These are phyloP conservation scores for Ctenicera cuprea DNA, from an alignment of 2,888 invertebrate species.

Conservation along the genomic window DNA sequence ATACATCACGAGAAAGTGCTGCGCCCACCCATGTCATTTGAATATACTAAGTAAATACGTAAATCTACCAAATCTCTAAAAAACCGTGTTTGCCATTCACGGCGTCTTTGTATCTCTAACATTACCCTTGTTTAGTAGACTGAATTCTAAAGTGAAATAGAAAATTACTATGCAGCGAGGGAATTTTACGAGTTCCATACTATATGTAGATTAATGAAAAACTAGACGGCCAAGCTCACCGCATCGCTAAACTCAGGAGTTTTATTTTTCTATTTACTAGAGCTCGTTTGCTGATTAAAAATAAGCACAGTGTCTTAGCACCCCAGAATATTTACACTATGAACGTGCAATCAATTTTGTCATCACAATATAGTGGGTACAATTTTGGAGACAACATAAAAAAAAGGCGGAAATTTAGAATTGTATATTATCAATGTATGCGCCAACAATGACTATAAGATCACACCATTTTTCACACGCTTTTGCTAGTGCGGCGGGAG, in stretches of 20 bases:
- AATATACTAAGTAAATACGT: constrained; percentile 56
- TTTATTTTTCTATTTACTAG: not conserved
- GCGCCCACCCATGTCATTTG: constrained; percentile 55
- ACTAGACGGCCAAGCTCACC: constrained; percentile 15
- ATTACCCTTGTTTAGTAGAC: constrained; percentile 40
- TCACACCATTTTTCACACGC: no score
- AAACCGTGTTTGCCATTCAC: constrained; percentile 27
- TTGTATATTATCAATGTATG: no score
- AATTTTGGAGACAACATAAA: no score
- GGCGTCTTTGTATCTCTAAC: constrained; percentile 23
- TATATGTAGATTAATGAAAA: constrained; percentile 47
- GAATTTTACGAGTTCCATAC: constrained; percentile 42
- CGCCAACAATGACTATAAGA: no score
- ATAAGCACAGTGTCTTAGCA: not conserved
- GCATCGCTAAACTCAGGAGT: not conserved
- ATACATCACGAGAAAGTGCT: constrained; percentile 57
- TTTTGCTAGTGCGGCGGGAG: no score
- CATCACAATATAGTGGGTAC: no score
- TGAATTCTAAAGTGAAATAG: constrained; percentile 41
- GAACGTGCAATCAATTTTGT: no score
- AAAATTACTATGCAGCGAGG: constrained; percentile 45
- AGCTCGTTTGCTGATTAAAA: constrained; percentile 11
- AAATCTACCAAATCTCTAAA: constrained; percentile 39
- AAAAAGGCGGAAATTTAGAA: no score
- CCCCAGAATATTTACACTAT: no score